phyloP scores from a whole-genome alignment of 2,797 vertebrate species.

The Sebastolobus alascanus region DNA sequence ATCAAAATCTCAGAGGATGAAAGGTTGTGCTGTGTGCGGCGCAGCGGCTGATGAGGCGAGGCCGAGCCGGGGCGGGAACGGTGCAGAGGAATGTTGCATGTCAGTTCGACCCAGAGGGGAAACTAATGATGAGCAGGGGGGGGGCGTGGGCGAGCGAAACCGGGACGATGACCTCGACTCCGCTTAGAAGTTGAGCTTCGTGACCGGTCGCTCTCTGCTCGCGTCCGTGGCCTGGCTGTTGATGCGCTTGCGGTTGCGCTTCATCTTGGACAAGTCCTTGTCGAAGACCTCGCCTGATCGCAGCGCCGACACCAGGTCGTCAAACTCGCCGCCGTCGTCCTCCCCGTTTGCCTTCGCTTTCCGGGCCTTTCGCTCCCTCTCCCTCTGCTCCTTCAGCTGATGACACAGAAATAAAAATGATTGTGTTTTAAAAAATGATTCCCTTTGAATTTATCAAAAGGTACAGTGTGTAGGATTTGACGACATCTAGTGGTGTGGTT shows the following conservation, averaged over 20 bases:
- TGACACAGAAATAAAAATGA: background rate
- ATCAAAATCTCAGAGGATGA: conserved; percentile 49
- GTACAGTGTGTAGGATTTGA: background rate
- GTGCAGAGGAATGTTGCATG: conserved; percentile 72
- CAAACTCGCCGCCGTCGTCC: conserved; percentile 95
- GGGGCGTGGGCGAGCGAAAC: background rate
- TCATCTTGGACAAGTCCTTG: conserved; percentile 99
- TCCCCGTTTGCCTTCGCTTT: conserved; percentile 96
- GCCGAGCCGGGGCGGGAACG: conserved; percentile 59
- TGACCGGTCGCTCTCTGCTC: conserved; percentile 93
- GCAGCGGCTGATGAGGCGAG: conserved; percentile 40
- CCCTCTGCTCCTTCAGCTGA: conserved; percentile 97
- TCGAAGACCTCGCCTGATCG: conserved; percentile 98
- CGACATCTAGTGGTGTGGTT: too few relatives aligned
- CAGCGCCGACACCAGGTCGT: conserved; percentile 96
- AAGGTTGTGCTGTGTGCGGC: conserved; percentile 56
- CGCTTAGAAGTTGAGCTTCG: conserved; percentile 96
- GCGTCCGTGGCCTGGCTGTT: conserved; percentile 91
- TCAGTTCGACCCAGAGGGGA: conserved; percentile 58
- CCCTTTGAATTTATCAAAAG: background rate
- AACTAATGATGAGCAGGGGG: conserved; percentile 18
- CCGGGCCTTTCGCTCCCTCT: conserved; percentile 92
- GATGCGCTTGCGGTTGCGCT: conserved; percentile 97
- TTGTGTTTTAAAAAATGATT: background rate
- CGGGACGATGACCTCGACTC: background rate